Conservation (phyloP, 64 coral and sea anemone genomes). For the Stichodactyla mertensii region DNA sequence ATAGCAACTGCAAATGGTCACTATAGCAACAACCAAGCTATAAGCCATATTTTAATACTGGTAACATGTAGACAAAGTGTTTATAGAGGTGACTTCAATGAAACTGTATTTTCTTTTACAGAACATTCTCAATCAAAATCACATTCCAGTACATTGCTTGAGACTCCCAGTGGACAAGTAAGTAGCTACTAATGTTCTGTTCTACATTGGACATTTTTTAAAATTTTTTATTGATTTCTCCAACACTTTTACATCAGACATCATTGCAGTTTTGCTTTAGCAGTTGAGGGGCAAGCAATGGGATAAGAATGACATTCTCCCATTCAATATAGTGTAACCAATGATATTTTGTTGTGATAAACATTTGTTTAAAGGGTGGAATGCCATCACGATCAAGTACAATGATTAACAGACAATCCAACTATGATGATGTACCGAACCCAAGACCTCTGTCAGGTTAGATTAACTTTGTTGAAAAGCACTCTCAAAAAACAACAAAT, state of each 20-base stretch:
- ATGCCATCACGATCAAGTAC: neutral
- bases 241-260: no score
- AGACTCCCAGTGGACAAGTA: neutral
- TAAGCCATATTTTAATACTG: no score
- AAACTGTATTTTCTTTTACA: neutral
- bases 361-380: neutral
- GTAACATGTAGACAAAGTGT: neutral
- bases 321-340: no score
- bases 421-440: constrained; percentile 17
- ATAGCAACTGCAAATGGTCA: neutral
- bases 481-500: neutral
- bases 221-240: no score
- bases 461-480: neutral
- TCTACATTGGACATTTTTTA: neutral
- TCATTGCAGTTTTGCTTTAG: no score
- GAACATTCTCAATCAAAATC: constrained; percentile 12
- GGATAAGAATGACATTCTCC: no score
- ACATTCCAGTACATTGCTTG: neutral
- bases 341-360: neutral
- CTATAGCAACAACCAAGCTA: neutral
- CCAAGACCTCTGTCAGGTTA: constrained; percentile 16
- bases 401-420: constrained; percentile 3
- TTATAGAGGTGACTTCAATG: neutral
- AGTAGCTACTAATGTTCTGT: neutral
- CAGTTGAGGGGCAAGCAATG: no score